phyloP scores from a whole-genome alignment of 2,797 vertebrate genomes.

The Parambassis ranga region DNA sequence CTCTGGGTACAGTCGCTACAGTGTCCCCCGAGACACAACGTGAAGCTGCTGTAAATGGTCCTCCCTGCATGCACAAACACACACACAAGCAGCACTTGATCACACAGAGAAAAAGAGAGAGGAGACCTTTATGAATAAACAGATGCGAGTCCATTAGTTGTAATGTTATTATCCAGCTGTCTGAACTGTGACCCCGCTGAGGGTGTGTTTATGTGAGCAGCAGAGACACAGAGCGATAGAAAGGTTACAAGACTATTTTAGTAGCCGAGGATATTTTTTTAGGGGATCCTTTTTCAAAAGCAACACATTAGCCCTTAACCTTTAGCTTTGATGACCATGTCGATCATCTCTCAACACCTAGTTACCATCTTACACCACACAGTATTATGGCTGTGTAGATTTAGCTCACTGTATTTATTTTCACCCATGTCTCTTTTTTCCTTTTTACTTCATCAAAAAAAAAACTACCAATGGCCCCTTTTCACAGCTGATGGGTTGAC shows the following conservation, averaged over 20 bases:
- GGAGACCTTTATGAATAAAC: conserved; percentile 70
- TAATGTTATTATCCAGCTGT: conserved; percentile 68
- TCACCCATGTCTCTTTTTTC: neutral
- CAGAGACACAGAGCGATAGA: conserved; percentile 32
- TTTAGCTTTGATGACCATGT: conserved; percentile 6
- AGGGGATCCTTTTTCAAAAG: conserved; percentile 29
- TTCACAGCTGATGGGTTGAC: neutral
- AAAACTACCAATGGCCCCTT: too few relatives aligned
- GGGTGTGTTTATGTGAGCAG: conserved; percentile 45
- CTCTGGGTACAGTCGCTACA: conserved; percentile 70
- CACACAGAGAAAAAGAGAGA: conserved; percentile 28
- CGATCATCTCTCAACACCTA: neutral
- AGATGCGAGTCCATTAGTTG: conserved; percentile 70
- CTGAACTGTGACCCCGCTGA: conserved; percentile 59
- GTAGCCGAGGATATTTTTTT: conserved; percentile 11
- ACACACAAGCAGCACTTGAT: conserved; percentile 19
- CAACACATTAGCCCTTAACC: conserved; percentile 31
- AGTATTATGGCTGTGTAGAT: neutral
- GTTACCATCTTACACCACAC: neutral
- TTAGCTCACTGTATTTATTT: neutral
- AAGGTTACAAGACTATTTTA: conserved; percentile 35
- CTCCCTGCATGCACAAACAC: conserved; percentile 1
- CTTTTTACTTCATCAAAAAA: too few relatives aligned
- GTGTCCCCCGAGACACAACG: conserved; percentile 67
- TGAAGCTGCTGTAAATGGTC: conserved; percentile 60